Evolutionary conservation across 2,888 invertebrate genomes (phyloP).

Genomic region (Mongoloraphidia duomilia): DNA sequence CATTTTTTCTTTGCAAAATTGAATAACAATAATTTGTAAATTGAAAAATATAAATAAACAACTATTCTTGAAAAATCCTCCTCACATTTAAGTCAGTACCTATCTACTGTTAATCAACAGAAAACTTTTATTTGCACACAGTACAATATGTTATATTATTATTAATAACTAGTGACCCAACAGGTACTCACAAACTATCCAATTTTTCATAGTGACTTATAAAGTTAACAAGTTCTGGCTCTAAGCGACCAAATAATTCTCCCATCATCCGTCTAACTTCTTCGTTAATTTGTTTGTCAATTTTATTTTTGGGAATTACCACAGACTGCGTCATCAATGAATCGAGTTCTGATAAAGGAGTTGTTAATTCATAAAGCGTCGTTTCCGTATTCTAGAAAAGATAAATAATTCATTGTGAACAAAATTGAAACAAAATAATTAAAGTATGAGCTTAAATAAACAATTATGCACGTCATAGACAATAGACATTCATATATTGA

Average conservation of each 20-base stretch:
- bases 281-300: constrained; percentile 57
- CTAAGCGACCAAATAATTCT: constrained; percentile 76
- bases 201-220: constrained; percentile 74
- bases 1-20: no score
- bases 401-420: not conserved
- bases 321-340: constrained; percentile 11
- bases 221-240: constrained; percentile 73
- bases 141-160: no score
- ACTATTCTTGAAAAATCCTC: no score
- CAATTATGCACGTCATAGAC: no score
- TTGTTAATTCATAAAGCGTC: constrained; percentile 34
- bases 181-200: constrained; percentile 68
- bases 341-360: constrained; percentile 20
- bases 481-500: no score
- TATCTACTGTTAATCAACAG: no score
- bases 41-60: no score
- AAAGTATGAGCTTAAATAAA: no score
- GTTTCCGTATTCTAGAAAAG: constrained; percentile 37
- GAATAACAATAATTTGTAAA: no score
- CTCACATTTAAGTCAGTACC: no score
- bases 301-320: constrained; percentile 32
- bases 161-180: not conserved
- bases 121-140: no score
- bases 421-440: not conserved
- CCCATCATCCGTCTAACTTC: constrained; percentile 78